Evolutionary conservation across 1,140 invertebrate genomes (phyloP), one percentile per base, ranked within the genome.

Genomic region (Watersipora subatra): DNA sequence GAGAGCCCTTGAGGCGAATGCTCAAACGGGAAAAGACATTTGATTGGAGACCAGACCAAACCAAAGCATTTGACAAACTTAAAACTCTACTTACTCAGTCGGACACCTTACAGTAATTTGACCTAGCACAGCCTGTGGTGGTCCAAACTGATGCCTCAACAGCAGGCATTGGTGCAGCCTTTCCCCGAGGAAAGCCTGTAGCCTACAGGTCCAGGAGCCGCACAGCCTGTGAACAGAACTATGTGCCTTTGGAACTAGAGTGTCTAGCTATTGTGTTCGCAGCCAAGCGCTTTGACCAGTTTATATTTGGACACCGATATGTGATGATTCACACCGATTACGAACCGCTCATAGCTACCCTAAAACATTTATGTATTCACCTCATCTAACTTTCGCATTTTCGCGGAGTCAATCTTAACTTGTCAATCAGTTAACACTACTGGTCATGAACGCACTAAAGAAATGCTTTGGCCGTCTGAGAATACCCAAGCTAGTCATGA

Each of bases 221-320:
- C 2, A 67, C 64, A 3, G 1, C 22, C 20, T 57, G 64, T 7
- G 67, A 71, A 64, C 22, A 59, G 56, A 25, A 29, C 28, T 62
- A 62, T 62, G 61, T 26, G 7, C 61, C 12, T 29, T 12, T 62
- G 17, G 61, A 62, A 17, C 24, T 19, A 3, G 61, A 62, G 28
- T n/a, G 17, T 7, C 26, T 62, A 12, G 65, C 64, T 2, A 76
- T 85, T 7, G 66, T 84, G 1, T 84, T 76, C 71, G 79, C 75
- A 2, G 71, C 85, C 2, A 73, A 75, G 57, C 79, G 80, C 68
- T 85, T 84, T 71, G 71, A 82, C 27, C 69, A 81, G 29, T 84
- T 80, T 68, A 59, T 83, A 1, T 79, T 71, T 72, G 83, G 77
- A 12, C 34, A 46, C 57, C 71, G 68, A 20, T 28, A 66, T 15